A percentile compares a stretch with the other conserved stretches of the same genome.
Evolutionary conservation across 2,888 invertebrate genomes (phyloP).

Genomic region (Amblyjoppa fuscipennis): DNA sequence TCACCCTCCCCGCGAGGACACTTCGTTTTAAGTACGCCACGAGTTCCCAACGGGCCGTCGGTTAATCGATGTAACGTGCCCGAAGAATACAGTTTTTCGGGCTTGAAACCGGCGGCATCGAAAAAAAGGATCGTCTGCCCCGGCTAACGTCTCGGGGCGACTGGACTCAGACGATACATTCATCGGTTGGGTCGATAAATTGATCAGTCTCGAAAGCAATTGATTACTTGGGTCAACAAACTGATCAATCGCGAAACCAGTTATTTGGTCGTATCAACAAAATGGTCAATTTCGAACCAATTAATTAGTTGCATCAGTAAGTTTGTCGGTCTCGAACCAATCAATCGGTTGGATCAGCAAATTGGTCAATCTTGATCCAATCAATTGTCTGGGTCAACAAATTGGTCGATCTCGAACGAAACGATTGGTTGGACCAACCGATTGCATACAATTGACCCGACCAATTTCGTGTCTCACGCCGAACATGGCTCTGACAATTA

Average conservation of each 20-base stretch:
- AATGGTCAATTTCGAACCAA: not conserved
- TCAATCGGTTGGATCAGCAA: no score
- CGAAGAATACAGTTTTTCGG: not conserved
- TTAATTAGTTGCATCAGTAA: not conserved
- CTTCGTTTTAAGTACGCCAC: conserved; percentile 50
- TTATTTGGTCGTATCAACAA: not conserved
- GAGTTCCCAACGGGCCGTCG: conserved; percentile 33
- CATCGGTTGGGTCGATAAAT: not conserved
- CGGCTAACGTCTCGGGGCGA: not conserved
- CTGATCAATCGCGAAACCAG: not conserved
- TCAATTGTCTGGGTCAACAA: no score
- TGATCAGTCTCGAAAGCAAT: not conserved
- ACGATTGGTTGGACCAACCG: not conserved
- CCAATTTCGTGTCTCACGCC: not conserved
- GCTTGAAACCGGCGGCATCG: not conserved
- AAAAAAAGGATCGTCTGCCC: not conserved
- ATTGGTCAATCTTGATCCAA: no score
- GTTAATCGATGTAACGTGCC: conserved; percentile 50
- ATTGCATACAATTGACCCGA: not conserved
- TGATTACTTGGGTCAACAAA: not conserved
- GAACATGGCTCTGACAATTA: no score
- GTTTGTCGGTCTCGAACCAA: not conserved
- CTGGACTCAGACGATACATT: not conserved
- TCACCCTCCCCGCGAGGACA: conserved; percentile 55
- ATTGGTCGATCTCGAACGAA: no score